Evolutionary conservation across 1,140 invertebrate genomes (phyloP).

Genomic region (Plectrocnemia conspersa): DNA sequence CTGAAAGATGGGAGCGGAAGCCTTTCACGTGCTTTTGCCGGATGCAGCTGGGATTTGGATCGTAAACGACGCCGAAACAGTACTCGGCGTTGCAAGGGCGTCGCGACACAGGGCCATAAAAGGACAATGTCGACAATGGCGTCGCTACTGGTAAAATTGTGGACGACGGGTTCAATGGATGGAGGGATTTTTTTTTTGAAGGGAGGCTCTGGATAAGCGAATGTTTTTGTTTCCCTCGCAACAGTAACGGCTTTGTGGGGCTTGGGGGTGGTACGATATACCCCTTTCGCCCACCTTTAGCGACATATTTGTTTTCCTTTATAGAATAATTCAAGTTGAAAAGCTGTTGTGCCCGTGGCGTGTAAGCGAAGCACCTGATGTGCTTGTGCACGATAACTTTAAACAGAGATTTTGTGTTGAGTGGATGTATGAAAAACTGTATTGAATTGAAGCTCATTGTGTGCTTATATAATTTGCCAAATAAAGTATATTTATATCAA

Average conservation of each 20-base stretch:
- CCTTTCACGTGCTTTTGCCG: constrained; percentile 14
- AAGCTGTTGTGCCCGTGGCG: constrained; percentile 19
- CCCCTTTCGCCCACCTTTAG: neutral
- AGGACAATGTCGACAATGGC: constrained; percentile 10
- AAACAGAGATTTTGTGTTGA: too few relatives aligned
- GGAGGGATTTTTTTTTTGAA: neutral
- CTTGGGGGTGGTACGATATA: neutral
- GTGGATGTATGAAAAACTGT: too few relatives aligned
- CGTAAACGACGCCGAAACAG: constrained; percentile 12
- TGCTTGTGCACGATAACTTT: too few relatives aligned
- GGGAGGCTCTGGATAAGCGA: neutral
- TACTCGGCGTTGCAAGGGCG: neutral
- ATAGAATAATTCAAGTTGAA: constrained; percentile 29
- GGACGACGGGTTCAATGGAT: constrained; percentile 3
- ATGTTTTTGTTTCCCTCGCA: neutral
- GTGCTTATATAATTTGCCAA: too few relatives aligned
- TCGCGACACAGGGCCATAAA: neutral
- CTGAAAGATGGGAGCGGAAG: constrained; percentile 13
- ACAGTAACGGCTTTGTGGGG: neutral
- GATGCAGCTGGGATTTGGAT: constrained; percentile 10
- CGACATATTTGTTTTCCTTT: constrained; percentile 34
- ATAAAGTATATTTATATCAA: too few relatives aligned
- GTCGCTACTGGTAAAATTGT: neutral
- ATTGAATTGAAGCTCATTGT: too few relatives aligned
- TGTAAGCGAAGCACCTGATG: constrained; percentile 19